Evolutionary conservation across 2,888 invertebrate species (phyloP), one percentile per base, ranked within the genome.

Genomic region (Yponomeuta sedellus): DNA sequence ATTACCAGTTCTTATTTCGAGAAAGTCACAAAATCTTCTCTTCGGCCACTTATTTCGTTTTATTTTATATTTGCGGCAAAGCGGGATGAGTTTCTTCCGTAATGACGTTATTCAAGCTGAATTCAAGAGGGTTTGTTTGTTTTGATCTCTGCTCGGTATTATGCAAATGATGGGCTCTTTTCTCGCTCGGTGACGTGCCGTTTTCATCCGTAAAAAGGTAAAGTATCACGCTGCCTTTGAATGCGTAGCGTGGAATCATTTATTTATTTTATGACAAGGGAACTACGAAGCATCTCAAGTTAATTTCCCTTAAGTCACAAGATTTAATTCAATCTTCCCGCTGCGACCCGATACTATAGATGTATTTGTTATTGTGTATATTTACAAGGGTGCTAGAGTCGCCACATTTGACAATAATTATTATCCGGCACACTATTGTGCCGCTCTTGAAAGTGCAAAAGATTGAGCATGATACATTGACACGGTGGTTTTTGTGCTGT

Each of bases 41-140:
- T n/a, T n/a, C 3, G 6, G 10, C 34, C 34, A 34, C 44, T 52
- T 5, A 52, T 16, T 16, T 52, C 44, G 44, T 16, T 52, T 16
- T 52, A 52, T 16, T 16, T 12, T 52, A 6, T 52, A 16, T 85
- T 74, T 79, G 68, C 69, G 68, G 69, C 71, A 71, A 71, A 71
- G 73, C 71, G 70, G 71, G 71, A 71, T 70, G 73, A 77, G 80
- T 83, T 80, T 79, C 83, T 82, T 80, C 77, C 73, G 73, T 79
- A 85, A 87, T 86, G 74, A 85, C 78, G 82, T 81, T 80, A 84
- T 87, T 84, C 83, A 82, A 83, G 82, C 82, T 82, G 79, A 86
- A 84, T 86, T 86, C 85, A 81, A 73, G 79, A 80, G 81, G 85
- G 85, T 82, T 79, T 85, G 80, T 85, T 84, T 83, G 82, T 80